Conservation (phyloP, 2,113 vertebrate species). For the Tetraodon nigroviridis region DNA sequence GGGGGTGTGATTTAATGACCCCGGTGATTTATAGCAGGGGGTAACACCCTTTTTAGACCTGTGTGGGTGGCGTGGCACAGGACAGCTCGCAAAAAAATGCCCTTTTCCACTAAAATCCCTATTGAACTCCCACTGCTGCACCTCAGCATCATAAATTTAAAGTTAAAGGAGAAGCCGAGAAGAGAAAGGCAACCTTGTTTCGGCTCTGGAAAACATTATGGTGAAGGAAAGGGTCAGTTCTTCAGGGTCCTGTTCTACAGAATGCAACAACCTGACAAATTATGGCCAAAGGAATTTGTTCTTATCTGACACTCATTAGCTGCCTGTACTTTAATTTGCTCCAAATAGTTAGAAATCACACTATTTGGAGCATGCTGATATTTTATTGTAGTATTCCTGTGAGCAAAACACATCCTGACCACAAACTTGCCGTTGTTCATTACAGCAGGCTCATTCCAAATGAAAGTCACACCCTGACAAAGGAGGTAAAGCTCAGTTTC, state of each 20-base stretch:
- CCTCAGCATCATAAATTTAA: constrained; percentile 63
- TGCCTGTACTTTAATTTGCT: too few relatives aligned
- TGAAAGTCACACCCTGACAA: too few relatives aligned
- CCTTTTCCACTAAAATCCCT: constrained; percentile 37
- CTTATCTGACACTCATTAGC: constrained; percentile 38
- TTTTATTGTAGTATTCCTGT: too few relatives aligned
- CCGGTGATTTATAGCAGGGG: constrained; percentile 64
- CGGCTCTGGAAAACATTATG: constrained; percentile 31
- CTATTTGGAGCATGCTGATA: too few relatives aligned
- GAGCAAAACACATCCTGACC: too few relatives aligned
- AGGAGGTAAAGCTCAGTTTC: too few relatives aligned
- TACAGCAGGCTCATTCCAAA: too few relatives aligned
- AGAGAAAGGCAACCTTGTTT: constrained; percentile 30
- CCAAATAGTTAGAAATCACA: too few relatives aligned
- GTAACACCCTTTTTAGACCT: constrained; percentile 47
- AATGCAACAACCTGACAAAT: constrained; percentile 49
- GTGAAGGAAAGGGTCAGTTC: constrained; percentile 11
- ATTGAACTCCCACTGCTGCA: constrained; percentile 48
- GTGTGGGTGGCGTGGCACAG: constrained; percentile 54
- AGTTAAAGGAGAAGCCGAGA: constrained; percentile 18
- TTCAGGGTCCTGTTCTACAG: constrained; percentile 19
- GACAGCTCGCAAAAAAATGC: constrained; percentile 57
- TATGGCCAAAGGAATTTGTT: constrained; percentile 24
- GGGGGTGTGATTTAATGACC: constrained; percentile 59
- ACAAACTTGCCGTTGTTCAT: too few relatives aligned